A percentile compares a stretch with the other conserved stretches of the same genome.
Conservation (phyloP, 2,113 vertebrate genomes). For the Connochaetes taurinus region DNA sequence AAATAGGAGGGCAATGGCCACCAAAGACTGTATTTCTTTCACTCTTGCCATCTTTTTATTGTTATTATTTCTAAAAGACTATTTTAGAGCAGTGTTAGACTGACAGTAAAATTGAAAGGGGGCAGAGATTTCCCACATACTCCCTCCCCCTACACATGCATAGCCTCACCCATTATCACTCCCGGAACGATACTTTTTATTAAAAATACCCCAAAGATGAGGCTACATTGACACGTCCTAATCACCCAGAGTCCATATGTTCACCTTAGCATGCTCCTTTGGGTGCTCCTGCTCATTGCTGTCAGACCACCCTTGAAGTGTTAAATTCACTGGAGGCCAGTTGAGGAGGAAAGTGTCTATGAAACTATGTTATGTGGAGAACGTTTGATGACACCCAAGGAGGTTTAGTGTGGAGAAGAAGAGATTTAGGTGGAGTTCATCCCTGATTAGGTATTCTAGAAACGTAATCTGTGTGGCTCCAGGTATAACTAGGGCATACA, state of each 20-base stretch:
- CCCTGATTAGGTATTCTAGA: neutral
- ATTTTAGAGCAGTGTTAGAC: neutral
- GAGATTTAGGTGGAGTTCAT: neutral
- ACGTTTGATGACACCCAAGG: neutral
- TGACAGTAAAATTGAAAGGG: neutral
- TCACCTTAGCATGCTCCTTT: neutral
- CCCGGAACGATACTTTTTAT: neutral
- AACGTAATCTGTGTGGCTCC: neutral
- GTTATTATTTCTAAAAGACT: neutral
- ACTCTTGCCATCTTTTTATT: neutral
- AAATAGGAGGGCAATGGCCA: neutral
- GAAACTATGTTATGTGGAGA: neutral
- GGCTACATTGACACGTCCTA: neutral
- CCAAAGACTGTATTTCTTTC: neutral
- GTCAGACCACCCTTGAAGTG: neutral
- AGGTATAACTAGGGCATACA: neutral
- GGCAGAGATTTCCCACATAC: neutral
- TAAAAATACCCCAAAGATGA: neutral
- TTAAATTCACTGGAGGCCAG: neutral
- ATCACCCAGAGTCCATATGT: neutral
- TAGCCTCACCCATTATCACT: neutral
- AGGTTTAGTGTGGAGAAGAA: neutral
- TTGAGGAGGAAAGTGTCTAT: neutral
- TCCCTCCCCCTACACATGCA: no score
- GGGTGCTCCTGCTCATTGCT: neutral